These are phyloP conservation scores for Rhea americana DNA, from an alignment of 2,113 vertebrate genomes.

Conservation along the genomic window DNA sequence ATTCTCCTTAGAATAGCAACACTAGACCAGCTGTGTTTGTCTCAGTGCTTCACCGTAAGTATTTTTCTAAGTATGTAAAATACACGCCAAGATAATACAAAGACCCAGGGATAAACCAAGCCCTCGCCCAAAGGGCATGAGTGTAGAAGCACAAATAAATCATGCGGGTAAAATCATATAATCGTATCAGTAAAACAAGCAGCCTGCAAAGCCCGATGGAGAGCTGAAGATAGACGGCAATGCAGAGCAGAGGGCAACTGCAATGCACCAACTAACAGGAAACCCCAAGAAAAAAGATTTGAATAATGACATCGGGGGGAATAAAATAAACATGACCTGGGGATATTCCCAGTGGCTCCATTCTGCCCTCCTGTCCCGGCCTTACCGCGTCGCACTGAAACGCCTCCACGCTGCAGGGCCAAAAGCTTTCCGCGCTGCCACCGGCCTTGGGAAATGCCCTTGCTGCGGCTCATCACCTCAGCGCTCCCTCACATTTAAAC, in stretches of 20 bases:
- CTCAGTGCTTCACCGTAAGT: neutral
- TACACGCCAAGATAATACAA: neutral
- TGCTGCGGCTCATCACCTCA: neutral
- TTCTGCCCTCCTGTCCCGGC: neutral
- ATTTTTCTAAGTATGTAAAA: neutral
- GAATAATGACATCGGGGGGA: neutral
- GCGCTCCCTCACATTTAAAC: neutral
- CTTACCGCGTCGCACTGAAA: rapidly evolving
- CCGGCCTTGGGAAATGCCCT: rapidly evolving
- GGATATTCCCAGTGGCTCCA: neutral
- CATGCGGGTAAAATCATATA: neutral
- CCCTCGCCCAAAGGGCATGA: neutral
- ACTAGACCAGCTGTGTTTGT: slow-evolving; percentile 8
- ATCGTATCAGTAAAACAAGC: neutral
- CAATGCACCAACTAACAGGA: neutral
- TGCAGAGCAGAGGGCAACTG: neutral
- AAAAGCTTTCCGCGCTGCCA: neutral
- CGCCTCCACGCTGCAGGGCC: rapidly evolving
- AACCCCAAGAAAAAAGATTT: neutral
- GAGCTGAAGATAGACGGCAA: neutral
- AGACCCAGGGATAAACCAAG: neutral
- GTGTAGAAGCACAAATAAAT: neutral
- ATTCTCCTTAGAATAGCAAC: slow-evolving; percentile 22
- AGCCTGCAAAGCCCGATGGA: neutral
- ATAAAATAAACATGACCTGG: neutral